These are phyloP conservation scores for Grallaria varia DNA, from an alignment of 2,113 vertebrate species.

Conservation along the genomic window DNA sequence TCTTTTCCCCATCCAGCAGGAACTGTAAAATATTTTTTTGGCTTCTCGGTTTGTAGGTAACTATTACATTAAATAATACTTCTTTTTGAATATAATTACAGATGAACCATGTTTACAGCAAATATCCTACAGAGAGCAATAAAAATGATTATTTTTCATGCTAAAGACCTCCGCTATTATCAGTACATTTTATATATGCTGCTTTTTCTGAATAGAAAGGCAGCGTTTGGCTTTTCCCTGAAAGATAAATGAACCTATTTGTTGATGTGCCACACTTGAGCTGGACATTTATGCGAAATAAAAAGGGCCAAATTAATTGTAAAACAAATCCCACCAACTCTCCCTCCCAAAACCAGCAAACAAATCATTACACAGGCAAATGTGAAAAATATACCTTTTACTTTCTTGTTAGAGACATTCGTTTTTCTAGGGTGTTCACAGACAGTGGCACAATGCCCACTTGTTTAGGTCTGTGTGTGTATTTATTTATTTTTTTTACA, in stretches of 20 bases:
- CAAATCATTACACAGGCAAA: constrained; percentile 30
- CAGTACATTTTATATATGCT: constrained; percentile 58
- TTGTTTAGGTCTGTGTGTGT: constrained; percentile 12
- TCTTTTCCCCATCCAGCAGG: not conserved
- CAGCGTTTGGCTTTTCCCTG: constrained; percentile 68
- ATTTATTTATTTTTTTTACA: constrained; percentile 57
- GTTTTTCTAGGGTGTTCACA: constrained; percentile 64
- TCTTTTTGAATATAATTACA: constrained; percentile 67
- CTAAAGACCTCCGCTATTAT: constrained; percentile 69
- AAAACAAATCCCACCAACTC: constrained; percentile 63
- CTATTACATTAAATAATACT: constrained; percentile 54
- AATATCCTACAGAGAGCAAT: constrained; percentile 62
- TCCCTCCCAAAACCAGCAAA: not conserved
- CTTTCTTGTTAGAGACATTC: constrained; percentile 42
- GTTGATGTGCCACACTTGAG: constrained; percentile 73
- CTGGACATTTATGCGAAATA: constrained; percentile 76
- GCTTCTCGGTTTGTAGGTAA: constrained; percentile 65
- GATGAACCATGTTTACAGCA: constrained; percentile 62
- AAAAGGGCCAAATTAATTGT: constrained; percentile 73
- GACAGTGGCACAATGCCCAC: constrained; percentile 61
- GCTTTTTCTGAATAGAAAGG: constrained; percentile 69
- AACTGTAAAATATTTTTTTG: not conserved
- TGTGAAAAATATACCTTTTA: constrained; percentile 51
- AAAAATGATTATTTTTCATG: constrained; percentile 76
- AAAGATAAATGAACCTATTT: constrained; percentile 76